These are phyloP conservation scores for Chamaetylas fuelleborni DNA, from an alignment of 2,113 vertebrate species.

Conservation along the genomic window DNA sequence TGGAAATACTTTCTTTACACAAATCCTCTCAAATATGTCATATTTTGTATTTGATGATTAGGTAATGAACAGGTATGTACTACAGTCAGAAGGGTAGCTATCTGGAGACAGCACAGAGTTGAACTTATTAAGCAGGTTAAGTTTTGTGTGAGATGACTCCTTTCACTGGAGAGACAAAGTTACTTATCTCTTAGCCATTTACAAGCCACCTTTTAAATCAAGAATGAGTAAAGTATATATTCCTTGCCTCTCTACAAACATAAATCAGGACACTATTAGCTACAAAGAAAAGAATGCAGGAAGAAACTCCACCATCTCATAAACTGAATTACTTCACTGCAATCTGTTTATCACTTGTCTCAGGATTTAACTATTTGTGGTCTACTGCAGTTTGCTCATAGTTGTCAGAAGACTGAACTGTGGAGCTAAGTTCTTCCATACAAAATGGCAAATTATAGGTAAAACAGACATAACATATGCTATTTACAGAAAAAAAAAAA, in stretches of 20 bases:
- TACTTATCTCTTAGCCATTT: background rate
- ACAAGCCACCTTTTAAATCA: background rate
- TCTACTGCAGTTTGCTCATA: background rate
- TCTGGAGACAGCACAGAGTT: background rate
- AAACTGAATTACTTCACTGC: background rate
- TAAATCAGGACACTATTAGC: background rate
- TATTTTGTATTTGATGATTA: background rate
- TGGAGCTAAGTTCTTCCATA: background rate
- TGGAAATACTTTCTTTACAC: background rate
- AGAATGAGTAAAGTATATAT: background rate
- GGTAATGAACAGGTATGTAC: fast-evolving
- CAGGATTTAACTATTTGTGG: background rate
- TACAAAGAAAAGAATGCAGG: background rate
- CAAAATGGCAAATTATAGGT: background rate
- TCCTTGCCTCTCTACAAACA: background rate
- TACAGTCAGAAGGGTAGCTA: background rate
- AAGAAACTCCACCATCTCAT: background rate
- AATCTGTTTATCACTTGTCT: background rate
- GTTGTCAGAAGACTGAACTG: background rate
- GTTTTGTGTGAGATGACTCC: background rate
- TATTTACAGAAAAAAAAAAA: background rate
- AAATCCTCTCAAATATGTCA: background rate
- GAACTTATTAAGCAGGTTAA: background rate
- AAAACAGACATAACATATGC: background rate
- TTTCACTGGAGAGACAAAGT: background rate